phyloP scores from a whole-genome alignment of 2,113 vertebrate genomes.

The Crypturellus undulatus region DNA sequence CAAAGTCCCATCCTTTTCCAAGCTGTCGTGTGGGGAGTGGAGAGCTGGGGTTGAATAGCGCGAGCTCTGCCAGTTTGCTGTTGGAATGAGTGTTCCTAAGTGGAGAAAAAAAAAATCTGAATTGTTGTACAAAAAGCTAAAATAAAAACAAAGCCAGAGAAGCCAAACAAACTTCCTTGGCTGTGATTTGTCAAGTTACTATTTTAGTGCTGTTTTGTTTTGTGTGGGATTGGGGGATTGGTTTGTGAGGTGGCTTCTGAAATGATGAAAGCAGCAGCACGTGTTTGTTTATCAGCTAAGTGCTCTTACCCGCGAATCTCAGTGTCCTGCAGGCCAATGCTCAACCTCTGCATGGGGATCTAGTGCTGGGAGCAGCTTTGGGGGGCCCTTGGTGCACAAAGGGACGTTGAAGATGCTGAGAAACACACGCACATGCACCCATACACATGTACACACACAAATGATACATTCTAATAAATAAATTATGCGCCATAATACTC shows the following conservation, averaged over 20 bases:
- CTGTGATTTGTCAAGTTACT: neutral
- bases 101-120: neutral
- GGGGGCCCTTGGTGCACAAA: neutral
- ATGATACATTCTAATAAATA: neutral
- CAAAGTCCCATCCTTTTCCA: neutral
- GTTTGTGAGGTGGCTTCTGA: neutral
- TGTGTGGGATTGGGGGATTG: neutral
- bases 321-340: neutral
- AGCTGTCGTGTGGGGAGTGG: no score
- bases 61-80: neutral
- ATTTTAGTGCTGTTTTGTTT: neutral
- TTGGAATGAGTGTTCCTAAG: neutral
- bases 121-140: neutral
- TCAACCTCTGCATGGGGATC: neutral
- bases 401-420: neutral
- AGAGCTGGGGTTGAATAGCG: neutral
- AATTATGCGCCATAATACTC: neutral
- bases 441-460: neutral
- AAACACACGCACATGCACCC: neutral
- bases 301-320: neutral
- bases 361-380: neutral
- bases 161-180: neutral
- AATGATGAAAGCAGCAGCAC: neutral
- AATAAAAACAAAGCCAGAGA: neutral
- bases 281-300: neutral